Evolutionary conservation across 2,888 invertebrate genomes (phyloP).

Genomic region (Plusia festucae): DNA sequence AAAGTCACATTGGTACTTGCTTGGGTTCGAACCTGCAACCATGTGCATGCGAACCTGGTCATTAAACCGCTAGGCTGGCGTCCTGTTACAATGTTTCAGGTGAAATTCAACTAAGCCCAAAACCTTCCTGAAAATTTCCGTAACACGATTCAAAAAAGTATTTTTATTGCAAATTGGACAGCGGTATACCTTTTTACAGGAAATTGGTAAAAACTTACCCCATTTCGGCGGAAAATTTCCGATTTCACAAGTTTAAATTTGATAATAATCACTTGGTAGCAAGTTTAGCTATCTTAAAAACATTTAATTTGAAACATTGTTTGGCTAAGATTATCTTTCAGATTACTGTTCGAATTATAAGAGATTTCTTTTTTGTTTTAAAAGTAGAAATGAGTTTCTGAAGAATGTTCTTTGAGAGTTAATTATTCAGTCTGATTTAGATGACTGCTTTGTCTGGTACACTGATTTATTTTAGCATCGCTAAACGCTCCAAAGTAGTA

Average conservation of each 20-base stretch:
- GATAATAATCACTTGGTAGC: conserved; percentile 57
- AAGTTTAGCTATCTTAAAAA: conserved; percentile 33
- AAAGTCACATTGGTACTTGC: too few relatives aligned
- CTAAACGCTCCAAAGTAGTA: too few relatives aligned
- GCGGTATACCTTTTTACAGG: conserved; percentile 35
- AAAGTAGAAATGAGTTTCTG: not conserved
- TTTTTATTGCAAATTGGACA: conserved; percentile 59
- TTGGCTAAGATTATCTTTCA: conserved; percentile 24
- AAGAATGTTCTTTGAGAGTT: not conserved
- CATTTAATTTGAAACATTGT: conserved; percentile 51
- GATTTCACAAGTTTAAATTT: conserved; percentile 59
- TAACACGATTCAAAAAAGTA: conserved; percentile 17
- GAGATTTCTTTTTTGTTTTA: conserved; percentile 1
- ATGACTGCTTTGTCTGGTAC: not conserved
- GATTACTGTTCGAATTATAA: conserved; percentile 7
- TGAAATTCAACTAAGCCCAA: not conserved
- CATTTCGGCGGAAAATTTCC: conserved; percentile 46
- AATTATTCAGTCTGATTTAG: not conserved
- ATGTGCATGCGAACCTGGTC: too few relatives aligned
- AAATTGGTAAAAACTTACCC: conserved; percentile 50
- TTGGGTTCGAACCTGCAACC: too few relatives aligned
- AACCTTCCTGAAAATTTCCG: not conserved
- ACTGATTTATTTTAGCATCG: too few relatives aligned
- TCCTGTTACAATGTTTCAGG: too few relatives aligned
- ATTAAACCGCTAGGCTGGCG: too few relatives aligned